Percentiles rank a stretch among this genome's conserved stretches.
Conservation (phyloP, 2,113 vertebrate species). For the Microtus richardsoni region DNA sequence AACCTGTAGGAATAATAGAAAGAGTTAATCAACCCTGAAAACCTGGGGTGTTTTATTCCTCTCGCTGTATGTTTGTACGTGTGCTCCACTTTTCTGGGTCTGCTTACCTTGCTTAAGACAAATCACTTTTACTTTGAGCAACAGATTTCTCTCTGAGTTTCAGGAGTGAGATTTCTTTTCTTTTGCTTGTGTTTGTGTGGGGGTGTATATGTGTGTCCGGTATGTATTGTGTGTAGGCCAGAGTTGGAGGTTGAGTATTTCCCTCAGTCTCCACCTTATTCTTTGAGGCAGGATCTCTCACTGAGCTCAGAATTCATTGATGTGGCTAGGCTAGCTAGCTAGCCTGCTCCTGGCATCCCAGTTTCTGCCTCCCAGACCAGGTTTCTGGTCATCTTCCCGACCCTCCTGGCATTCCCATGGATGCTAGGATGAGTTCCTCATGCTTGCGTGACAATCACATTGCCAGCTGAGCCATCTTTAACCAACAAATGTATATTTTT, state of each 20-base stretch:
- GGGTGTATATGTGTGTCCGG: accelerated
- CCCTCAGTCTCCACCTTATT: background rate
- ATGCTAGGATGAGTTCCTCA: background rate
- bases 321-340: background rate
- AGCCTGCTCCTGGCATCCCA: background rate
- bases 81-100: background rate
- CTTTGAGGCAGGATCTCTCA: background rate
- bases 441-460: no score
- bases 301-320: background rate
- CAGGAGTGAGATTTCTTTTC: background rate
- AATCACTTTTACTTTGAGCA: conserved; percentile 24
- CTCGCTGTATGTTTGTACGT: background rate
- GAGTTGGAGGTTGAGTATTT: no score
- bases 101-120: conserved; percentile 28
- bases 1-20: conserved; percentile 45
- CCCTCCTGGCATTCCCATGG: no score
- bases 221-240: background rate
- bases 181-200: background rate
- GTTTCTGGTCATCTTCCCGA: background rate
- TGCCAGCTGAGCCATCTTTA: background rate
- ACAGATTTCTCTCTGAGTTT: conserved; percentile 30
- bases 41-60: background rate
- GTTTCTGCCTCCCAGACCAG: background rate
- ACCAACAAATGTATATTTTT: background rate
- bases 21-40: conserved; percentile 26